Evolutionary conservation across 2,888 invertebrate genomes (phyloP).

Genomic region (Tortricodes alternella): DNA sequence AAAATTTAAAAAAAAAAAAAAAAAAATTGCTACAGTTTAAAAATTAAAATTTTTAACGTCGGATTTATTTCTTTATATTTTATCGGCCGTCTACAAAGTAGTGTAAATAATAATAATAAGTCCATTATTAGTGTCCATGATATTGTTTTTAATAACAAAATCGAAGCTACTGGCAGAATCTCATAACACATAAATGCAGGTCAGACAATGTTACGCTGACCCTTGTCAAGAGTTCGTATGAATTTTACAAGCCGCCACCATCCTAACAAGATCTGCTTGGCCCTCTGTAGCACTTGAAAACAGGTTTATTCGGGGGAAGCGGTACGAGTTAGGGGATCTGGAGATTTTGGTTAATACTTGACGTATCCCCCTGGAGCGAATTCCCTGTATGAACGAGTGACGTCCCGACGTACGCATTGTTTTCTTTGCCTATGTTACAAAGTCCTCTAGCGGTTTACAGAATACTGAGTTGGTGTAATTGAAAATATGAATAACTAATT

Average conservation of each 20-base stretch:
- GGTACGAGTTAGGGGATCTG: slow-evolving; percentile 30
- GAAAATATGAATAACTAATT: no score
- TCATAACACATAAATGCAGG: slow-evolving; percentile 41
- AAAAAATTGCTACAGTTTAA: no score
- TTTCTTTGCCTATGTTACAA: slow-evolving; percentile 25
- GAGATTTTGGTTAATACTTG: slow-evolving; percentile 37
- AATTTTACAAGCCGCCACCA: slow-evolving; percentile 36
- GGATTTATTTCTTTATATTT: no score
- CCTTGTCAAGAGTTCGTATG: slow-evolving; percentile 39
- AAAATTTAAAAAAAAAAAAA: no score
- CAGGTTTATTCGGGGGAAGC: slow-evolving; percentile 13
- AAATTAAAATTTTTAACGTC: no score
- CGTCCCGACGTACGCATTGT: slow-evolving; percentile 33
- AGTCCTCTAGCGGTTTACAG: background rate
- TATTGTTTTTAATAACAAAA: no score
- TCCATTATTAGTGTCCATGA: no score
- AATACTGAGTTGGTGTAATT: background rate
- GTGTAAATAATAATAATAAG: no score
- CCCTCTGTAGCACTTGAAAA: slow-evolving; percentile 17
- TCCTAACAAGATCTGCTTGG: slow-evolving; percentile 29
- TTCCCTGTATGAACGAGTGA: slow-evolving; percentile 38
- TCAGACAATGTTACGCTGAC: slow-evolving; percentile 41
- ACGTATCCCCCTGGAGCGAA: slow-evolving; percentile 40
- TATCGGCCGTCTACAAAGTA: no score
- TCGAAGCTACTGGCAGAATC: no score